Evolutionary conservation across 2,888 invertebrate species (phyloP).

Genomic region (Callimorpha dominula): DNA sequence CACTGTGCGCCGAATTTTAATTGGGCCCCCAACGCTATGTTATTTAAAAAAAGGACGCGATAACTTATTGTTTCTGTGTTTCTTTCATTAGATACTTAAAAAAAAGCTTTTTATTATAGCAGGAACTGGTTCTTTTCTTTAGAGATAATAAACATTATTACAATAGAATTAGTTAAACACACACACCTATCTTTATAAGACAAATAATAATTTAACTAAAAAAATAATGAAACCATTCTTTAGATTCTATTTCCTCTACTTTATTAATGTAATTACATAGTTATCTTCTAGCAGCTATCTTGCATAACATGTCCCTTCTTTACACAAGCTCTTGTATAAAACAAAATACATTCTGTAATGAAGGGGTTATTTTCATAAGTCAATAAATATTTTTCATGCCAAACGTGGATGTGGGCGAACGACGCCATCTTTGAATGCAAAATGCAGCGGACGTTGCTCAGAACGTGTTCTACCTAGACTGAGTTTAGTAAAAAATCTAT

Average conservation of each 20-base stretch:
- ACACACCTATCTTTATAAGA: too few relatives aligned
- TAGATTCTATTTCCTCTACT: neutral
- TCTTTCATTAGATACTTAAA: neutral
- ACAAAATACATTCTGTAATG: neutral
- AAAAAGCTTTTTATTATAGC: neutral
- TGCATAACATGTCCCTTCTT: neutral
- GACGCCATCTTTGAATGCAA: constrained; percentile 62
- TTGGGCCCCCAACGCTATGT: constrained; percentile 54
- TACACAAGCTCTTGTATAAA: neutral
- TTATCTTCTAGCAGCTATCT: neutral
- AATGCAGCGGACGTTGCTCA: constrained; percentile 59
- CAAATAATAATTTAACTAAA: too few relatives aligned
- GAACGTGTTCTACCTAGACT: constrained; percentile 23
- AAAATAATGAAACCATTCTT: neutral
- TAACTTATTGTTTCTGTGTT: neutral
- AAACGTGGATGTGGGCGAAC: constrained; percentile 58
- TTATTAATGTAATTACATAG: neutral
- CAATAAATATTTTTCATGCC: constrained; percentile 21
- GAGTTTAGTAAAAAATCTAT: constrained; percentile 57
- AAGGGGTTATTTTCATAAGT: neutral
- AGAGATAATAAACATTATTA: neutral
- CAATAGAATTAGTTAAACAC: neutral
- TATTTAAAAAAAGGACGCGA: constrained; percentile 55
- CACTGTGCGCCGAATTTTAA: constrained; percentile 70
- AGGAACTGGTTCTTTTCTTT: neutral